These are phyloP conservation scores for Ciona savignyi DNA, from an alignment of 23 tunicate genomes.

Conservation along the genomic window DNA sequence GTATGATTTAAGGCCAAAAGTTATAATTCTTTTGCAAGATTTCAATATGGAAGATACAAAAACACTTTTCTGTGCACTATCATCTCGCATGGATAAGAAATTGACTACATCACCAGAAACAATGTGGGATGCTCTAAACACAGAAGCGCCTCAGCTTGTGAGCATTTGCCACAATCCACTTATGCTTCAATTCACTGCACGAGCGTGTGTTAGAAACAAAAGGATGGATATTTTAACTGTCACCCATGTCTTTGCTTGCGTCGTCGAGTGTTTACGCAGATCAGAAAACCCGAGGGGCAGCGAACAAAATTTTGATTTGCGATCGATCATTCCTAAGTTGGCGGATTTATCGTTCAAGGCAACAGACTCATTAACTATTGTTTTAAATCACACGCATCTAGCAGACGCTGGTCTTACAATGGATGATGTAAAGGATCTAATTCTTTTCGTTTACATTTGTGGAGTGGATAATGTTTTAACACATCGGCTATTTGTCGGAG, in stretches of 20 bases:
- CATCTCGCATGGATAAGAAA: not conserved
- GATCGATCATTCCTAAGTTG: not conserved
- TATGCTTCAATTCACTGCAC: slow-evolving; percentile 2
- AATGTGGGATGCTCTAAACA: slow-evolving; percentile 7
- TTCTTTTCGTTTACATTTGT: not conserved
- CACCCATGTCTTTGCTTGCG: not conserved
- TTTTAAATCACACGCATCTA: not conserved
- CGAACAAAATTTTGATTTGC: not conserved
- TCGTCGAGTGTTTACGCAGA: not conserved
- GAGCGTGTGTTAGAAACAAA: not conserved
- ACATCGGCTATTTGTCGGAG: not conserved
- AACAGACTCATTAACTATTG: not conserved
- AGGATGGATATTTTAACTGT: not conserved
- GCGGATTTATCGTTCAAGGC: slow-evolving; percentile 1
- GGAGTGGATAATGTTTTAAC: not conserved
- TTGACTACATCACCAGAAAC: not conserved
- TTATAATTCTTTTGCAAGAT: slow-evolving; percentile 1
- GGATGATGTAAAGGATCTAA: not conserved
- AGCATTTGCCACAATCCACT: slow-evolving; percentile 8
- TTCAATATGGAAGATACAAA: slow-evolving; percentile 8
- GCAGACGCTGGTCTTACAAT: not conserved
- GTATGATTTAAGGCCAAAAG: not conserved
- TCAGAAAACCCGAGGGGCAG: not conserved
- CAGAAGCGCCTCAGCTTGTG: slow-evolving; percentile 10
- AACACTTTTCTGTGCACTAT: slow-evolving; percentile 1